Conservation (phyloP, 2,797 vertebrate species). For the Gymnodraco acuticeps region DNA sequence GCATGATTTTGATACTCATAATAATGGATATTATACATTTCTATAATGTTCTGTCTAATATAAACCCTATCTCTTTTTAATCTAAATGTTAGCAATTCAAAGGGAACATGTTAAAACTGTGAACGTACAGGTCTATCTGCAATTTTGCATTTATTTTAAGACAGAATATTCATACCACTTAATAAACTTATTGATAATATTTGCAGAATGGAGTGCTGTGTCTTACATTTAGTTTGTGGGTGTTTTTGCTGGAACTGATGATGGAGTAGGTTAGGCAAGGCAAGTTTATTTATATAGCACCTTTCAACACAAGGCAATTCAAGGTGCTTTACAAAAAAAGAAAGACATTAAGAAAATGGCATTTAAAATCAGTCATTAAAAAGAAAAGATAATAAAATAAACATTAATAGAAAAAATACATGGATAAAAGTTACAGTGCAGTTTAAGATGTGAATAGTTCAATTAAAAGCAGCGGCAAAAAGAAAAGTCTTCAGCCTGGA, state of each 20-base stretch:
- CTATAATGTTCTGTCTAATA: slow-evolving; percentile 90
- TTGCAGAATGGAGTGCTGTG: slow-evolving; percentile 50
- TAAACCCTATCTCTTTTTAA: slow-evolving; percentile 87
- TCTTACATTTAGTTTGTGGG: slow-evolving; percentile 19
- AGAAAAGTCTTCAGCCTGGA: too few relatives aligned
- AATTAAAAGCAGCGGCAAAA: too few relatives aligned
- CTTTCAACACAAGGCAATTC: too few relatives aligned
- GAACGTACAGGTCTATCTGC: slow-evolving; percentile 91
- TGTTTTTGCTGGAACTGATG: not conserved
- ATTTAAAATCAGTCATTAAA: too few relatives aligned
- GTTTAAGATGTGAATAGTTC: too few relatives aligned
- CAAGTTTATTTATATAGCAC: too few relatives aligned
- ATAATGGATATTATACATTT: slow-evolving; percentile 87
- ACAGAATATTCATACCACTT: slow-evolving; percentile 87
- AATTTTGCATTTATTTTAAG: slow-evolving; percentile 86
- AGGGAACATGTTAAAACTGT: slow-evolving; percentile 95
- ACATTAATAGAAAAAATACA: too few relatives aligned
- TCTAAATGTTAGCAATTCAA: slow-evolving; percentile 87
- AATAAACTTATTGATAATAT: slow-evolving; percentile 90
- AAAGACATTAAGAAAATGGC: too few relatives aligned
- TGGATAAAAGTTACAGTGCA: too few relatives aligned
- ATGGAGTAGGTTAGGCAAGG: not conserved
- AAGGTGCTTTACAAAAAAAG: too few relatives aligned
- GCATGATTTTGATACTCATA: slow-evolving; percentile 86
- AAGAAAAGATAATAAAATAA: too few relatives aligned